Evolutionary conservation across 2,888 invertebrate genomes (phyloP), one percentile per base, ranked within the genome.

Genomic region (Hypena proboscidalis): DNA sequence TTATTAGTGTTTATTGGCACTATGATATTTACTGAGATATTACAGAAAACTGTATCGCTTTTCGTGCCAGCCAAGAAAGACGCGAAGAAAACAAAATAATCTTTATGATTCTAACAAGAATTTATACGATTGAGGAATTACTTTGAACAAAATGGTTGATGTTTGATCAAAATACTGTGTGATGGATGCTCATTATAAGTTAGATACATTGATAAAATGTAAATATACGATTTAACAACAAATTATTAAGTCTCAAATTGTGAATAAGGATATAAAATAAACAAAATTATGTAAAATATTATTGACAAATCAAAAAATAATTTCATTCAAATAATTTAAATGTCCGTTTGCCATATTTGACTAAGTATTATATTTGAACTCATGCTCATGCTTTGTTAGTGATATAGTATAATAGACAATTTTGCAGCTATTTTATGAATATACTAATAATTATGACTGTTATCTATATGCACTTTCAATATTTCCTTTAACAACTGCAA

Each of bases 1-100:
- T 69, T 93, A 1, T 84, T 98, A 26, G 99, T 99, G 1, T 99
- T 99, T 79, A 81, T 94, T 1, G 99, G 99, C 2, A 99, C 99
- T 0, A 85, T 98, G 43, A 94, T 99, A 67, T 99, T 99, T 75
- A 96, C 97, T 0, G 97, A 98, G 77, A 74, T 96, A 17, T 58
- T 94, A 26, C 92, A 93, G 70, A 93, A 92, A 66, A 79, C 84
- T 6, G 60, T 90, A 0, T 67, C 67, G 1, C 13, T 86, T 4
- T 76, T 91, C 50, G 23, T 88, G 29, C 87, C 88, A 1, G 54
- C 61, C 0, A 68, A 58, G 32, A 75, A 74, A 5, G 74, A 70
- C 1, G 70, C 70, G 27, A 85, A 88, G 57, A 87, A 88, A 17
- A 38, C 9, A 58, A 75, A 74, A 34, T 76, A 84, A 62, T 80